Evolutionary conservation across 35 echinoderm and acorn worm species (phyloP).

Genomic region (Eucidaris tribuloides): DNA sequence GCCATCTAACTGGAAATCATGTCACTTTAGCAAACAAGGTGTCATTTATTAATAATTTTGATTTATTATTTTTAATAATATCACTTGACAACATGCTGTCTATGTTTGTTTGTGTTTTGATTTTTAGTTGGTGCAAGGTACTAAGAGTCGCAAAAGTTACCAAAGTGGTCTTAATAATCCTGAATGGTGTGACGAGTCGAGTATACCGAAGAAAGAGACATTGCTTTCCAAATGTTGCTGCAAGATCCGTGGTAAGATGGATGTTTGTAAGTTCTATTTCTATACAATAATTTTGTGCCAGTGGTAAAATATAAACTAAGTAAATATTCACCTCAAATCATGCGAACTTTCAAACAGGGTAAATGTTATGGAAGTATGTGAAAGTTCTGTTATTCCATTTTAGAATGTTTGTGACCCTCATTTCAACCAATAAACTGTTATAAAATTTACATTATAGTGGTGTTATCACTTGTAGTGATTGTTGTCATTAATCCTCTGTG

Average conservation of each 20-base stretch:
- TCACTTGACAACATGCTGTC: neutral
- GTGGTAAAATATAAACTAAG: no score
- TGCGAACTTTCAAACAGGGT: no score
- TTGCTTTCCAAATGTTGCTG: slow-evolving; percentile 35
- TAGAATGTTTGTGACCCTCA: no score
- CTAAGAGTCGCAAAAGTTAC: slow-evolving; percentile 11
- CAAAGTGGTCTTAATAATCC: slow-evolving; percentile 46
- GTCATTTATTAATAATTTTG: neutral
- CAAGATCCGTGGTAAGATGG: slow-evolving; percentile 21
- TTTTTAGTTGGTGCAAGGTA: slow-evolving; percentile 71
- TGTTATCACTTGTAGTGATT: no score
- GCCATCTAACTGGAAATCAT: neutral
- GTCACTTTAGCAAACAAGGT: neutral
- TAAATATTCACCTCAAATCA: no score
- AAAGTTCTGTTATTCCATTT: no score
- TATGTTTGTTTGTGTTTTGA: neutral
- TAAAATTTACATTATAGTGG: no score
- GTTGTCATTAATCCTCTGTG: no score
- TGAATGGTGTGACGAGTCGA: slow-evolving; percentile 57
- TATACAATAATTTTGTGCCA: no score
- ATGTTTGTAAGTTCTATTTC: neutral
- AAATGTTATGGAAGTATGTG: no score
- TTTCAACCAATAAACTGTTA: no score
- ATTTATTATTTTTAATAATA: neutral
- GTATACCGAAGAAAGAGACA: slow-evolving; percentile 36